These are phyloP conservation scores for Plecturocebus donacophilus DNA, from an alignment of 2,113 vertebrate species.

Conservation along the genomic window DNA sequence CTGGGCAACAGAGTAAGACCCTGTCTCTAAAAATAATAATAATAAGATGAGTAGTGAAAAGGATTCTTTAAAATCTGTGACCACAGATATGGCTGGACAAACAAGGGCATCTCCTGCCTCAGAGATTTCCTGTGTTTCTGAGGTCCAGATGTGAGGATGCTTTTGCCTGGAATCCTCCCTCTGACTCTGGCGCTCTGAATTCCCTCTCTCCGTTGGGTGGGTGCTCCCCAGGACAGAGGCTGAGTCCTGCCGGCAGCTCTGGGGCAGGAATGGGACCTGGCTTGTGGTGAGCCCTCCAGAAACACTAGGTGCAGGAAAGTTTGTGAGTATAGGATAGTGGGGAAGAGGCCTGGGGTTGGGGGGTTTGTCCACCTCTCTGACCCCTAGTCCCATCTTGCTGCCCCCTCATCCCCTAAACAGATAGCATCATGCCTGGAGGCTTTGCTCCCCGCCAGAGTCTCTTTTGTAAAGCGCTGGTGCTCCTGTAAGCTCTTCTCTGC, in stretches of 20 bases:
- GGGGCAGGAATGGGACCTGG: not conserved
- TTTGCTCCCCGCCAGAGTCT: not conserved
- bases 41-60: not conserved
- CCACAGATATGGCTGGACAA: not conserved
- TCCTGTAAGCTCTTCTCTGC: not conserved
- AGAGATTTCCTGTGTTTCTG: not conserved
- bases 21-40: too few species aligned
- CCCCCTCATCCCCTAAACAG: not conserved
- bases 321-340: accelerated
- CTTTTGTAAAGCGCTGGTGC: not conserved
- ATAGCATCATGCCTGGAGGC: not conserved
- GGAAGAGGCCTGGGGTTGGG: not conserved
- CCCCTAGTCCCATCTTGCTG: not conserved
- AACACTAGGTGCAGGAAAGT: not conserved
- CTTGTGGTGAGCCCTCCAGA: accelerated
- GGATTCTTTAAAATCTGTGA: not conserved
- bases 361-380: not conserved
- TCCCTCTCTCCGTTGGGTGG: not conserved
- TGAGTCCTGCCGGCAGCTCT: not conserved
- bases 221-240: not conserved
- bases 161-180: accelerated
- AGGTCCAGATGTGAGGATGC: not conserved
- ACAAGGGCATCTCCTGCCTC: not conserved
- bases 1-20: too few species aligned
- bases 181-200: accelerated